Base-by-base conservation (phyloP, 1,140 invertebrate genomes). In the Drosophila miranda region DNA sequence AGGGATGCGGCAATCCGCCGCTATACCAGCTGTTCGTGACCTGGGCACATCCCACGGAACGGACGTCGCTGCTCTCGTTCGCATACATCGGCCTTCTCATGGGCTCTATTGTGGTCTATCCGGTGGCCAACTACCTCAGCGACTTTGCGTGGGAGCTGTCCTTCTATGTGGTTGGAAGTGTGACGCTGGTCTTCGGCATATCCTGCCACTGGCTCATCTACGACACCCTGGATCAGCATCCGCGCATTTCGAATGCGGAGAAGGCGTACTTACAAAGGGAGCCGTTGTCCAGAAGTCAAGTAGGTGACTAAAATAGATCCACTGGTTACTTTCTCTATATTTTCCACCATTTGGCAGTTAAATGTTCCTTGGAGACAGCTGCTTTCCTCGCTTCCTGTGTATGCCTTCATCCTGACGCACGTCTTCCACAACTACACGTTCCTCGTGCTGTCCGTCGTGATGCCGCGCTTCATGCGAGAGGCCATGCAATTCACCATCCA, bases 1-100 rank as follows among this genome's bases (percentile, higher is more conserved):
- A 90, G 89, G 89, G 86, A 23, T 88, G 81, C 41, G 82, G 82
- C 9, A 66, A 83, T 55, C 89, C 89, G 6, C 53, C 89, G 6
- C 6, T 89, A 7, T 90, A 90, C 43, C 89, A 90, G 43, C 55
- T 90, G 0, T 90, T 84, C 21, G 78, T 89, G 5, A 59, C 66
- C 9, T 90, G 89, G 89, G 80, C 89, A 0, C 89, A 90, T 83
- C 89, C 86, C 23, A 72, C 64, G n/a, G 89, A 90, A 41, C 77
- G 89, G 13, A 88, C 86, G 1, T 55, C 82, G 0, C 55, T 90
- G 50, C 14, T 90, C 2, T 70, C 89, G 0, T 88, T 90, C 43
- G 89, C 86, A 7, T 90, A 86, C 44, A 76, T 82, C 51, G 89
- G 89, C 6, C 53, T 78, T 16, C 66, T 87, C 2, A 46, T 82